These are phyloP conservation scores for Odontesthes bonariensis DNA, from an alignment of 2,113 vertebrate species.

Conservation along the genomic window DNA sequence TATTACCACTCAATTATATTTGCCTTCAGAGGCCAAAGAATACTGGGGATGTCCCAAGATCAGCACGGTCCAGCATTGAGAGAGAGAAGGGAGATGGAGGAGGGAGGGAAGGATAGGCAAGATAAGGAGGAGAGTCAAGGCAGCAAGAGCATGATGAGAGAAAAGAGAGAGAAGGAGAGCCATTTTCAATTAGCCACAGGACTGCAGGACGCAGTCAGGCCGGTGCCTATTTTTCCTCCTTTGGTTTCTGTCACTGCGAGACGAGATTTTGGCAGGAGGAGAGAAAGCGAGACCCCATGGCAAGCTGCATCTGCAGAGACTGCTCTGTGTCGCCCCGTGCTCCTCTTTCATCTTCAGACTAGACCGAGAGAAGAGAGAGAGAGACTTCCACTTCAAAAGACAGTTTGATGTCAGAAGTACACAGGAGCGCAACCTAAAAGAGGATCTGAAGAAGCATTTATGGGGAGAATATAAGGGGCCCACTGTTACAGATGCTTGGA, in stretches of 20 bases:
- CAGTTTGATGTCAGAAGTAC: slow-evolving; percentile 80
- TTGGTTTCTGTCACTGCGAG: slow-evolving; percentile 76
- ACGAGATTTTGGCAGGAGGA: slow-evolving; percentile 51
- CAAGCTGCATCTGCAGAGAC: slow-evolving; percentile 68
- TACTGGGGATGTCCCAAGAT: slow-evolving; percentile 79
- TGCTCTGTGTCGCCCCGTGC: slow-evolving; percentile 66
- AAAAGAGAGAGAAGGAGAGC: slow-evolving; percentile 21
- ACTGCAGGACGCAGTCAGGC: slow-evolving; percentile 46
- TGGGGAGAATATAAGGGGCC: slow-evolving; percentile 64
- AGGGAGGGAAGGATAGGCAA: slow-evolving; percentile 17
- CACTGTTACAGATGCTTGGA: slow-evolving; percentile 57
- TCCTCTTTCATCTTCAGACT: slow-evolving; percentile 79
- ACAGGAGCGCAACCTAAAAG: slow-evolving; percentile 67
- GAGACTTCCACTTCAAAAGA: slow-evolving; percentile 76
- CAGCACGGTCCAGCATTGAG: slow-evolving; percentile 68
- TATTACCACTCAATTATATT: slow-evolving; percentile 79
- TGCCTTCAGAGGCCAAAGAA: slow-evolving; percentile 76
- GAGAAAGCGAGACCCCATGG: slow-evolving; percentile 57
- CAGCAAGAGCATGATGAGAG: slow-evolving; percentile 1
- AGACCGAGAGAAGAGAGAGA: slow-evolving; percentile 69
- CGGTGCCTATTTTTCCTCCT: slow-evolving; percentile 70
- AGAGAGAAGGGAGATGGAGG: slow-evolving; percentile 5
- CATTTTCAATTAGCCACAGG: slow-evolving; percentile 79
- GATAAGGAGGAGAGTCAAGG: slow-evolving; percentile 16
- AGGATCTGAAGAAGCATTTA: slow-evolving; percentile 69